Evolutionary conservation across 2,888 invertebrate species (phyloP), one percentile per base, ranked within the genome.

Genomic region (Dermolepida albohirtum): DNA sequence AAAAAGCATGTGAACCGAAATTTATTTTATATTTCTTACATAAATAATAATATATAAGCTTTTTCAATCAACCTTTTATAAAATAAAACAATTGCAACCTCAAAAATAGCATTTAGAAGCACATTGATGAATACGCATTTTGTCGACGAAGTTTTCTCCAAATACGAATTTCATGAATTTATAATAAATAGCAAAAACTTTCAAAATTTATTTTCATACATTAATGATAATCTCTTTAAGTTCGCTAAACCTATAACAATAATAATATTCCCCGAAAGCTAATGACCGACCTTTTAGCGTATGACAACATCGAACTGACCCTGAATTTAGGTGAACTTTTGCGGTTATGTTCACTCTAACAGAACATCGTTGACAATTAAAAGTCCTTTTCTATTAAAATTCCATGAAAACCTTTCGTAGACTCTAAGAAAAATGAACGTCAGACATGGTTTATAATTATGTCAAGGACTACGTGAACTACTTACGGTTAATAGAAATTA

Each of bases 331-430:
- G 49, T 6, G 17, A 62, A 47, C 43, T 34, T 27, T 49, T 62
- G 59, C 27, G 59, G 59, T 62, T 62, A 62, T 49, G 59, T 49
- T 14, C 59, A 62, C 47, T 62, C 59, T 62, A 62, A 62, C 34
- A 62, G 59, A 62, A 62, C 59, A 22, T 47, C 17, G 17, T 44
- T 22, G 41, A 57, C 16, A 62, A 29, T 44, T 59, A 34, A 10
- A 34, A 34, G 34, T 34, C 6, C 34, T 34, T 34, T 59, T 44
- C 44, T 17, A 44, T 59, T 59, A 29, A 47, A 44, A 11, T 43
- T 12, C 47, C 34, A 49, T 17, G 59, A 47, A 59, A 47, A 34
- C 16, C 11, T 49, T 29, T 47, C 47, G 7, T 16, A 44, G 22
- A 6, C 10, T 29, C 14, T 27, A 11, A 14, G 34, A 47, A 16